phyloP scores from a whole-genome alignment of 35 echinoderm and acorn worm genomes.

The Apostichopus parvimensis region DNA sequence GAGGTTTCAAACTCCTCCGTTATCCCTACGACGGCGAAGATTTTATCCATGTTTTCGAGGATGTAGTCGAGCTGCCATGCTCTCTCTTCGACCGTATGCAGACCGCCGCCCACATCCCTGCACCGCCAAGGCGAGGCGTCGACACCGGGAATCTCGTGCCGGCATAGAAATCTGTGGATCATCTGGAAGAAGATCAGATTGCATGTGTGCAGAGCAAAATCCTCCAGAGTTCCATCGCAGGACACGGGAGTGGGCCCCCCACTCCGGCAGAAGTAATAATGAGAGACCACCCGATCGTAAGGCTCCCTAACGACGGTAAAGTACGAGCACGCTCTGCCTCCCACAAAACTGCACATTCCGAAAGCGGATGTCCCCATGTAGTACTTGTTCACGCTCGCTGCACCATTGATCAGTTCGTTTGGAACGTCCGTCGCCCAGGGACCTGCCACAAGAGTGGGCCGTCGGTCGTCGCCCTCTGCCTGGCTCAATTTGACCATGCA shows the following conservation, averaged over 20 bases:
- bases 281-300: conserved; percentile 20
- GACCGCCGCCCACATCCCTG: background rate
- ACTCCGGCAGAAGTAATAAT: conserved; percentile 30
- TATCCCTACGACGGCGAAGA: conserved; percentile 21
- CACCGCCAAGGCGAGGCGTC: background rate
- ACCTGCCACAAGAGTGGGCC: background rate
- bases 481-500: background rate
- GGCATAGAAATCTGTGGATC: background rate
- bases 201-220: background rate
- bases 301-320: conserved; percentile 22
- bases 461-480: background rate
- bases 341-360: background rate
- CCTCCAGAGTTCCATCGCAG: conserved; percentile 5
- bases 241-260: background rate
- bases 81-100: background rate
- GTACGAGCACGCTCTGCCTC: background rate
- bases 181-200: conserved; percentile 18
- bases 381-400: background rate
- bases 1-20: conserved; percentile 28
- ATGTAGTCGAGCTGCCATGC: background rate
- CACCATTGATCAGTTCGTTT: background rate
- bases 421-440: background rate
- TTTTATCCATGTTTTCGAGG: conserved; percentile 9
- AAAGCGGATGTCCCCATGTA: background rate
- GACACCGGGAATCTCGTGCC: background rate